Evolutionary conservation across 2,113 vertebrate species (phyloP), one percentile per base, ranked within the genome.

Genomic region (Fukomys damarensis): DNA sequence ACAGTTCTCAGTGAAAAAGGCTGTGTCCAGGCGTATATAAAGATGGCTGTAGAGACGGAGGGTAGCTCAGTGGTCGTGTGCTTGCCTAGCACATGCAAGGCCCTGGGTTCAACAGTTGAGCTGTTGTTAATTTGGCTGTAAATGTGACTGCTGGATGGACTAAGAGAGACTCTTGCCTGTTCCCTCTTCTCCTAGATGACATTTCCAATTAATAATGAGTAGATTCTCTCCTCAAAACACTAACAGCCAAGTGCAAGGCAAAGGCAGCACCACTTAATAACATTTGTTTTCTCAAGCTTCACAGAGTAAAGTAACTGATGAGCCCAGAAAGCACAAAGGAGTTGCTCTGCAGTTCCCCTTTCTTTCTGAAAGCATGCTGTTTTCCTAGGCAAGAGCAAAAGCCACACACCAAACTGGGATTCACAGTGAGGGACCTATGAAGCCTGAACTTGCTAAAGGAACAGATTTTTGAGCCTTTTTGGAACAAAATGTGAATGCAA

Each of bases 21-120:
- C 56, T n/a, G 2, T 7, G 12, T 76, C 30, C 17, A 1, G 4
- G 19, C 5, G 0, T 20, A 2, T 19, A 43, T 16, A n/a, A 49
- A 79, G 19, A 56, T 2, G 1, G 2, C 2, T 0, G 10, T 9
- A 54, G 70, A 76, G 9, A 7, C 2, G 14, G 61, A 26, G 61
- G 5, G 32, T 28, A 30, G 65, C 12, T 59, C 49, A 1, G 30
- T 2, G 38, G 16, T 11, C 4, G 20, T 22, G 7, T 2, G 2
- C 10, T 30, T 58, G 38, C 38, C 61, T 30, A 22, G 38, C 14
- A n/a, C 1, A 1, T 1, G 4, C 30, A 38, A 7, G 65, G 38
- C 7, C 13, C 63, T 5, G 61, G 14, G 16, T 38, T 63, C 38
- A 22, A 32, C 59, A 0, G 1, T 12, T 1, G 4, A 30, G 3